These are phyloP conservation scores for Athalia cordata DNA, from an alignment of 2,888 invertebrate genomes.

Conservation along the genomic window DNA sequence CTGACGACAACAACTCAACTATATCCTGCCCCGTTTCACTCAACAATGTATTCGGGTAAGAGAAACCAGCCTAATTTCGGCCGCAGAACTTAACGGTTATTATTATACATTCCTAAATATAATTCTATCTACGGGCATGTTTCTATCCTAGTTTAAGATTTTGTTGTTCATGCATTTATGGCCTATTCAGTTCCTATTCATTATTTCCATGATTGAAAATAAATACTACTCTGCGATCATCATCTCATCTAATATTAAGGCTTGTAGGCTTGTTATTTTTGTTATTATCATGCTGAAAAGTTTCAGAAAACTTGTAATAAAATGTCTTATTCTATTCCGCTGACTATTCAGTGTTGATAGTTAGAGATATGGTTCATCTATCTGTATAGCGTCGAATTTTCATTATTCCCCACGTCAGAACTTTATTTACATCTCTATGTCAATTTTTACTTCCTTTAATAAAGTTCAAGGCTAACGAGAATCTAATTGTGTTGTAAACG, in stretches of 20 bases:
- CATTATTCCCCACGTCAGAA: neutral
- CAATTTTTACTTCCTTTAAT: neutral
- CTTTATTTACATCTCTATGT: neutral
- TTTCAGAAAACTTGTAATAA: neutral
- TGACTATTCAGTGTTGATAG: neutral
- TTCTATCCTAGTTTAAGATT: no score
- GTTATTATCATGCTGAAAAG: neutral
- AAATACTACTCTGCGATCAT: no score
- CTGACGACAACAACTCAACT: constrained; percentile 10
- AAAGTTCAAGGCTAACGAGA: neutral
- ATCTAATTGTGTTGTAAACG: neutral
- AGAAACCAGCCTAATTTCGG: constrained; percentile 3
- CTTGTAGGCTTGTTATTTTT: no score
- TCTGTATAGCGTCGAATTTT: neutral
- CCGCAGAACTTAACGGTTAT: no score
- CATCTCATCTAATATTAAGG: no score
- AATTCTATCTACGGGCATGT: no score
- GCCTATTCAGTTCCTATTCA: no score
- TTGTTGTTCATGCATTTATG: no score
- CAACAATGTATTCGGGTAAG: constrained; percentile 43
- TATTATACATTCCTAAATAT: no score
- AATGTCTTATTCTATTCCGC: neutral
- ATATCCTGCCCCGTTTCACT: constrained; percentile 32
- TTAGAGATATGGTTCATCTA: neutral
- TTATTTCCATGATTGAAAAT: no score